phyloP scores from a whole-genome alignment of 1,140 invertebrate species.

The Sitobion miscanthi region DNA sequence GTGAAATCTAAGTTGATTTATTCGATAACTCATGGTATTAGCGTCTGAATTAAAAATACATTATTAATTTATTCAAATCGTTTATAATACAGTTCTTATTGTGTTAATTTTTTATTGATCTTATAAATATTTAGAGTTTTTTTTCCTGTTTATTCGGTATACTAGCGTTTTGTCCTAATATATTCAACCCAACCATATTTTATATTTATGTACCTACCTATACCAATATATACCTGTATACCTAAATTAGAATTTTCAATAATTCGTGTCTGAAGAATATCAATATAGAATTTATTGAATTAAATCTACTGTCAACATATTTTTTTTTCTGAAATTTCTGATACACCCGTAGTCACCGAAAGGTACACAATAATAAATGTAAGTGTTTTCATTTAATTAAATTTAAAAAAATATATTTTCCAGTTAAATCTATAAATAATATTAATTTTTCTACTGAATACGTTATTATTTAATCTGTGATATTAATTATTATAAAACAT shows the following conservation, averaged over 20 bases:
- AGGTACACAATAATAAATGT: too few species aligned
- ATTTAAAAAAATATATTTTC: too few species aligned
- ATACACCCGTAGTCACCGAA: too few species aligned
- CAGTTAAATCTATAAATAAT: too few species aligned
- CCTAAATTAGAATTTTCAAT: not conserved
- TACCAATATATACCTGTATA: not conserved
- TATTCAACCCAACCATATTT: not conserved
- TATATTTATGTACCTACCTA: not conserved
- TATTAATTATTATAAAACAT: too few species aligned
- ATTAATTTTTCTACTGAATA: too few species aligned
- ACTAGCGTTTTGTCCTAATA: not conserved
- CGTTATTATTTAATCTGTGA: too few species aligned
- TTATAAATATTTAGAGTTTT: not conserved
- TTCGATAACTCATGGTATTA: not conserved
- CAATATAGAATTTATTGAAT: too few species aligned
- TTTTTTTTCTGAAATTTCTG: too few species aligned
- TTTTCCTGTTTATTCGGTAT: not conserved
- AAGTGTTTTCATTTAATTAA: too few species aligned
- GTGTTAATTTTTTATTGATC: not conserved
- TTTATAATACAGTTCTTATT: not conserved
- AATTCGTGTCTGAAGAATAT: too few species aligned
- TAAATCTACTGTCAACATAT: too few species aligned
- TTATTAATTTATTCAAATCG: conserved; percentile 9
- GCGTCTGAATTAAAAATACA: not conserved
- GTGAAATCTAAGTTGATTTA: not conserved